Evolutionary conservation across 2,113 vertebrate species (phyloP).

Genomic region (Phodopus roborovskii): DNA sequence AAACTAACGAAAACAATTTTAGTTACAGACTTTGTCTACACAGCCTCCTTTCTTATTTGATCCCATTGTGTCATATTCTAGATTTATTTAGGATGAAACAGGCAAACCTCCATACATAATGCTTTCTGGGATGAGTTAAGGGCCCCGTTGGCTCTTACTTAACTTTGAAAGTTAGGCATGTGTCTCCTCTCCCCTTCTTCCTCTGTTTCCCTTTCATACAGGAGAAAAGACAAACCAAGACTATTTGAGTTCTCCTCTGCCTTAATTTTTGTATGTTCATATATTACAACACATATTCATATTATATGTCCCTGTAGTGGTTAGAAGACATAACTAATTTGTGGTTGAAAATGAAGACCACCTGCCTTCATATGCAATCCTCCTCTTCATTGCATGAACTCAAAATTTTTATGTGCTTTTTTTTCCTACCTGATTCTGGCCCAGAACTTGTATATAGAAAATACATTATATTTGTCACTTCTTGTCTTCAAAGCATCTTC

Average conservation of each 20-base stretch:
- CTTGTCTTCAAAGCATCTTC: background rate
- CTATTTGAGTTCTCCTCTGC: background rate
- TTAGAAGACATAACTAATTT: background rate
- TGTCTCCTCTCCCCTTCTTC: background rate
- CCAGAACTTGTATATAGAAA: conserved; percentile 3
- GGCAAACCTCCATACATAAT: background rate
- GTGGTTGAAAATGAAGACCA: background rate
- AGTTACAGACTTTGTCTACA: background rate
- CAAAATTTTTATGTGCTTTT: background rate
- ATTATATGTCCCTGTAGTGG: background rate
- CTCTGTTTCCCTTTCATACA: background rate
- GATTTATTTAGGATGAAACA: background rate
- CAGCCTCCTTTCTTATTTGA: background rate
- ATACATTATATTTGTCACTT: background rate
- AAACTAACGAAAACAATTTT: background rate
- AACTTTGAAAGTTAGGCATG: background rate
- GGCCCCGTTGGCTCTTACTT: background rate
- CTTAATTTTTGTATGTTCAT: background rate
- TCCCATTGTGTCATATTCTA: background rate
- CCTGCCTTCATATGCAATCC: background rate
- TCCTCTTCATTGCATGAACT: background rate
- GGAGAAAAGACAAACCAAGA: background rate
- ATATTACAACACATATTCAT: no score
- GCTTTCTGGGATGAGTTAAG: background rate
- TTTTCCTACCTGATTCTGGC: background rate